These are phyloP conservation scores for Oxyura jamaicensis DNA, from an alignment of 2,113 vertebrate species.

Conservation along the genomic window DNA sequence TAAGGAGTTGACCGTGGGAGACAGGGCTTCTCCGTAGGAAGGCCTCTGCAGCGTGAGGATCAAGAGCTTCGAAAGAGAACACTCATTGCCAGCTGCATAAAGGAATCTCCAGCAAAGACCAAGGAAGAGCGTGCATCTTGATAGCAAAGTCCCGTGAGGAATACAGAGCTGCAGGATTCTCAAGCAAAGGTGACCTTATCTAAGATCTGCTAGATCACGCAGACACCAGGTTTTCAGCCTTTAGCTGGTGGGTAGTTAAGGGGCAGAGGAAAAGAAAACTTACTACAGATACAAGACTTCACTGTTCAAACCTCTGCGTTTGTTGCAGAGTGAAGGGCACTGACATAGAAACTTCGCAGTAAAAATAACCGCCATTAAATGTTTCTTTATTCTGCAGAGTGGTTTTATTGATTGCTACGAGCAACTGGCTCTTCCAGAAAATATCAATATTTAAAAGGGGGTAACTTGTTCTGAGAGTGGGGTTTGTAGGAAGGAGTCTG, in stretches of 20 bases:
- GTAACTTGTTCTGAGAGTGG: neutral
- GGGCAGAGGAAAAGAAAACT: fast-evolving
- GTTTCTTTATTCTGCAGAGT: neutral
- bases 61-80: neutral
- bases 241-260: neutral
- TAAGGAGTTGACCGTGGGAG: neutral
- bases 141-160: neutral
- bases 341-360: neutral
- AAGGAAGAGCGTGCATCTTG: neutral
- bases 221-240: neutral
- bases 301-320: neutral
- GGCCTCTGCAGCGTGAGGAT: neutral
- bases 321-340: neutral
- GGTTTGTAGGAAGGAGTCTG: neutral
- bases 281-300: neutral
- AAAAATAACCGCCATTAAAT: neutral
- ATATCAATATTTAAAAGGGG: neutral
- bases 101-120: neutral
- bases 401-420: neutral
- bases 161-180: neutral
- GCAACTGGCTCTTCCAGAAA: neutral
- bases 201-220: neutral
- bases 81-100: neutral
- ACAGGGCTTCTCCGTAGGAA: neutral
- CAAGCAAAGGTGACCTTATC: neutral